phyloP scores from a whole-genome alignment of 2,113 vertebrate genomes.

The Nesospiza acunhae region DNA sequence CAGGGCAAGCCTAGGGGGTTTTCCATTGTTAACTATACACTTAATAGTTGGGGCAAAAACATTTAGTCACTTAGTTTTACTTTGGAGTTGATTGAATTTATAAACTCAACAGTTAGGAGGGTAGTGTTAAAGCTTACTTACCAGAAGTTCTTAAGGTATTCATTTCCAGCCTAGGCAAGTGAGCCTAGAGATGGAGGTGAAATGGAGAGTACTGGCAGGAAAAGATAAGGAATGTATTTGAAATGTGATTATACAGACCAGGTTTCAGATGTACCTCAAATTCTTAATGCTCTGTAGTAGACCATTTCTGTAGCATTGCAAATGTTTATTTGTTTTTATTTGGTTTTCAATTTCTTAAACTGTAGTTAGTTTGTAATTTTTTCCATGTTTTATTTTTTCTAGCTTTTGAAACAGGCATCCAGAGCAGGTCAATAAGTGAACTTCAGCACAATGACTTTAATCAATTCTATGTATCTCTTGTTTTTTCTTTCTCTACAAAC shows the following conservation, averaged over 20 bases:
- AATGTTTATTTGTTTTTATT: background rate
- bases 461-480: background rate
- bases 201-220: background rate
- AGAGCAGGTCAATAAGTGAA: background rate
- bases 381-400: background rate
- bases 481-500: background rate
- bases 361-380: background rate
- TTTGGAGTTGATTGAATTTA: background rate
- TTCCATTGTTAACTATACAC: background rate
- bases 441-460: background rate
- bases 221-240: background rate
- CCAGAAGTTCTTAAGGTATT: background rate
- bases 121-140: background rate
- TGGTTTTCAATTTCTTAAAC: background rate
- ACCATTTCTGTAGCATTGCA: background rate
- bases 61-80: background rate
- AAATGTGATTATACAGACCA: background rate
- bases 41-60: background rate
- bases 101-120: background rate
- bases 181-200: background rate
- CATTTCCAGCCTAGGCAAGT: background rate
- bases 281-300: background rate
- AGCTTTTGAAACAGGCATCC: background rate
- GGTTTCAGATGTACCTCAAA: background rate
- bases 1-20: background rate